phyloP scores from a whole-genome alignment of 2,797 vertebrate species.

The Sebastes paucispinis region DNA sequence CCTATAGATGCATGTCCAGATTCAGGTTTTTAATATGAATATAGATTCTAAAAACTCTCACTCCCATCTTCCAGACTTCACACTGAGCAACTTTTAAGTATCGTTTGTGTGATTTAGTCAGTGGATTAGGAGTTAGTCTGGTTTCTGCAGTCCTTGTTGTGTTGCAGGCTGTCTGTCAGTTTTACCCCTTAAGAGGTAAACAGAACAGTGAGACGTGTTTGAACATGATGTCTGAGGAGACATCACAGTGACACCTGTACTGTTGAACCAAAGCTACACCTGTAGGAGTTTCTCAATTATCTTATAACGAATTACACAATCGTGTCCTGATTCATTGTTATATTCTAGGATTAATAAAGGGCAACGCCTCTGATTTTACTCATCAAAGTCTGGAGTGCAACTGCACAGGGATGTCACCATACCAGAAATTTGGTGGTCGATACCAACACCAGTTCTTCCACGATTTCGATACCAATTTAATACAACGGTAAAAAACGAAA shows the following conservation, averaged over 20 bases:
- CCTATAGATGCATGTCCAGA: not conserved
- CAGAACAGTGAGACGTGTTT: slow-evolving; percentile 50
- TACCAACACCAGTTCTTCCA: too few relatives aligned
- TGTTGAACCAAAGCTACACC: slow-evolving; percentile 30
- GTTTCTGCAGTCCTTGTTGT: slow-evolving; percentile 27
- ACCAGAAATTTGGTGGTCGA: too few relatives aligned
- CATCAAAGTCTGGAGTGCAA: not conserved
- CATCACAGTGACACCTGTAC: slow-evolving; percentile 50
- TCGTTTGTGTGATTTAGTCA: slow-evolving; percentile 28
- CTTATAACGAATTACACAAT: not conserved
- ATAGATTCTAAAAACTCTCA: not conserved
- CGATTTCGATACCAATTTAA: too few relatives aligned
- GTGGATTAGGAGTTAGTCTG: slow-evolving; percentile 19
- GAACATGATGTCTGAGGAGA: slow-evolving; percentile 54
- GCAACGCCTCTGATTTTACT: not conserved
- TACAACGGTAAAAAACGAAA: too few relatives aligned
- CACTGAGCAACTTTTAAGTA: slow-evolving; percentile 30
- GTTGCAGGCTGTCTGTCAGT: slow-evolving; percentile 30
- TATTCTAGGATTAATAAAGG: not conserved
- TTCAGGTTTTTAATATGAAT: not conserved
- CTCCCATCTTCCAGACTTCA: not conserved
- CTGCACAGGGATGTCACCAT: too few relatives aligned
- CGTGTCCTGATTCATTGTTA: not conserved
- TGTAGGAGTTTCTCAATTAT: slow-evolving; percentile 28
- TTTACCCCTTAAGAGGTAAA: slow-evolving; percentile 32